Base-by-base conservation (phyloP, 1,140 invertebrate species). In the Hycleus phaleratus region DNA sequence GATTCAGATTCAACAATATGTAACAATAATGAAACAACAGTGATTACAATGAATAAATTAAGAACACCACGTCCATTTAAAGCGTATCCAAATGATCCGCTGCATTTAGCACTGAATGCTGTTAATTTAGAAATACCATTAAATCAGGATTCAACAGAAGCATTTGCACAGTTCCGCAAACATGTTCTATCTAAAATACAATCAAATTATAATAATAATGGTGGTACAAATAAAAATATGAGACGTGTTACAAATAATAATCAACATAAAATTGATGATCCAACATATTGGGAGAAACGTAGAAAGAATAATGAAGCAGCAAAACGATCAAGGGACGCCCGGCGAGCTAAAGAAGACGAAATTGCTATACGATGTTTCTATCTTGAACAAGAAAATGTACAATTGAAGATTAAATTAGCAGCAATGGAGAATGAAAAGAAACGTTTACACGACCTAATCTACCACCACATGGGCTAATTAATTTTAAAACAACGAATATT, bases 221-320 rank as follows among this genome's bases (percentile, higher is more conserved):
- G 18, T 68, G 77, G 2, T 74, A 81, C 82, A 3, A 87, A 87
- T 62, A 79, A 81, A 0, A 82, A 84, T 61, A 87, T 86, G 85
- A 71, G 84, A 18, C 70, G 85, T 7, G 68, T 71, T 43, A 55
- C 57, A 8, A 32, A 32, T 32, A 32, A 32, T 32, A 49, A 12
- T 25, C 44, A 10, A 52, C 24, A 10, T 57, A 44, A 59, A 60
- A 65, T 25, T 3, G 65, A 73, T 4, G 91, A 95, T 68, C 83
- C 85, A 0, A 85, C 86, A 0, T 97, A 97, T 69, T 87, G 86
- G 77, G 91, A 94, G 68, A 80, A 92, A 56, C 76, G 95, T 7
- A 82, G 87, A 54, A 95, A 95, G 71, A 97, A 98, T 71, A 98
- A 98, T 72, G 91, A 90, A 62, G 95, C 95, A 0, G 95, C 95